A percentile compares a stretch with the other conserved stretches of the same genome.
Evolutionary conservation across 2,797 vertebrate species (phyloP).

Genomic region (Sebastes variabilis): DNA sequence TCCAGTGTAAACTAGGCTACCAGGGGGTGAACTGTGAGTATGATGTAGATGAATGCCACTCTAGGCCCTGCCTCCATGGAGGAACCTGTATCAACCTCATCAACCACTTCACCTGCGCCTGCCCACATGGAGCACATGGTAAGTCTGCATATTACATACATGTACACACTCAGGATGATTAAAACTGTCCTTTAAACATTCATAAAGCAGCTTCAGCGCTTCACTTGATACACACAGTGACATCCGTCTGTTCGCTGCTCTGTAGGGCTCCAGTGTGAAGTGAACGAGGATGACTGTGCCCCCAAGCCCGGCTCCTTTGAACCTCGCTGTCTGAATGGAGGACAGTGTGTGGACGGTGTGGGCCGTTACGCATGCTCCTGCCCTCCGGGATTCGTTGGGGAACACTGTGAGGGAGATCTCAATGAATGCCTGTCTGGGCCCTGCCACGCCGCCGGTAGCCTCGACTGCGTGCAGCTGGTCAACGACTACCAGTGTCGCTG

Average conservation of each 20-base stretch:
- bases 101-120: conserved; percentile 90
- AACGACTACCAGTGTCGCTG: conserved; percentile 91
- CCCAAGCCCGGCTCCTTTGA: conserved; percentile 68
- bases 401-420: conserved; percentile 92
- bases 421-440: conserved; percentile 91
- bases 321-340: conserved; percentile 80
- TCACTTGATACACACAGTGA: background rate
- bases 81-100: conserved; percentile 93
- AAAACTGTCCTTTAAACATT: background rate
- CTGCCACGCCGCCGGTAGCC: conserved; percentile 86
- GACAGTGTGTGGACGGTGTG: conserved; percentile 88
- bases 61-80: conserved; percentile 89
- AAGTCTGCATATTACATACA: conserved; percentile 21
- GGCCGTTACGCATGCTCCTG: conserved; percentile 90
- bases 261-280: conserved; percentile 81
- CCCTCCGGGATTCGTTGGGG: conserved; percentile 88
- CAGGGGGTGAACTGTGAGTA: conserved; percentile 96
- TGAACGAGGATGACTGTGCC: conserved; percentile 83
- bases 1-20: conserved; percentile 90
- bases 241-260: background rate
- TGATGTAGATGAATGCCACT: conserved; percentile 92
- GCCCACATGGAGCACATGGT: conserved; percentile 92
- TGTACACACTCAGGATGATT: background rate
- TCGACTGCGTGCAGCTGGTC: conserved; percentile 89
- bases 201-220: background rate